These are phyloP conservation scores for Ceratitis capitata DNA, from an alignment of 1,140 invertebrate genomes.

Conservation along the genomic window DNA sequence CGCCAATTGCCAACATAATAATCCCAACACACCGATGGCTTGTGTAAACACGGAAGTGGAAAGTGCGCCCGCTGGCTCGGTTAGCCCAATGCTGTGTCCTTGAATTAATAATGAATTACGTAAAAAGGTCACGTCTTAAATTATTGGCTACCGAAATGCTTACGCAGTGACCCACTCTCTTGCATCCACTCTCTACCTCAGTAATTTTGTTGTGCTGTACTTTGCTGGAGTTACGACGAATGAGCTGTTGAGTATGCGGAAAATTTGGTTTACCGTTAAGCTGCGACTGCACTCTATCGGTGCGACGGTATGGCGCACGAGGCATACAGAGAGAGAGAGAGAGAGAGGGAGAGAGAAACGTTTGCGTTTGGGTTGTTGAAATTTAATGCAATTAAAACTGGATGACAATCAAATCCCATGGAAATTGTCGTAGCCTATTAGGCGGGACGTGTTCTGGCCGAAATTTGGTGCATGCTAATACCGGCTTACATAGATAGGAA, in stretches of 20 bases:
- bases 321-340: no score
- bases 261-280: not conserved
- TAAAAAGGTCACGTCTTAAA: slow-evolving; percentile 43
- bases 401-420: slow-evolving; percentile 36
- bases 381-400: slow-evolving; percentile 38
- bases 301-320: no score
- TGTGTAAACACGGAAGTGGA: not conserved
- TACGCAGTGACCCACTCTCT: not conserved
- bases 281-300: no score
- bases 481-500: not conserved
- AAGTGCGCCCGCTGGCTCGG: not conserved
- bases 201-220: not conserved
- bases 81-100: slow-evolving; percentile 13
- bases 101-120: slow-evolving; percentile 43
- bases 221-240: not conserved
- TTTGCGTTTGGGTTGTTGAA: not conserved
- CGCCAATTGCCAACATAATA: not conserved
- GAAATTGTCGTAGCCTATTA: slow-evolving; percentile 26
- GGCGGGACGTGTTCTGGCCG: not conserved
- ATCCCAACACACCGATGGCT: not conserved
- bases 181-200: no score
- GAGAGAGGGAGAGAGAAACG: not conserved
- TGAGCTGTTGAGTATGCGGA: not conserved
- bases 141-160: slow-evolving; percentile 17
- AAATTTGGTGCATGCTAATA: not conserved